Conservation (phyloP, 2,888 invertebrate genomes). For the Nephrocerus scutellatus region DNA sequence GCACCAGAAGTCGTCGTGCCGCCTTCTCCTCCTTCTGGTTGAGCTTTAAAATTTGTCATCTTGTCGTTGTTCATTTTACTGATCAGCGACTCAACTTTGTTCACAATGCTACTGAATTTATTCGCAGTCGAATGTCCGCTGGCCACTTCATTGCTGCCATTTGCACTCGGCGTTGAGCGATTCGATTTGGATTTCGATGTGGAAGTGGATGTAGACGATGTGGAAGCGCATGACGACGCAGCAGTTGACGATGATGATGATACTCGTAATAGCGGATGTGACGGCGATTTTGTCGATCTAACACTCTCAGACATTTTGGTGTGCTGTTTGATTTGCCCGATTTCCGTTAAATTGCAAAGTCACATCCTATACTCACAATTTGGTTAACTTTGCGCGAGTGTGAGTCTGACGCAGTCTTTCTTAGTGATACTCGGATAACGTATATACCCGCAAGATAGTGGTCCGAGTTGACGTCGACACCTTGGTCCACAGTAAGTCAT, state of each 20-base stretch:
- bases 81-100: constrained; percentile 41
- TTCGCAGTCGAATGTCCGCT: constrained; percentile 18
- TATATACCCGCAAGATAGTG: no score
- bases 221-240: no score
- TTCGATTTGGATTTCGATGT: constrained; percentile 13
- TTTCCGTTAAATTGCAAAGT: not conserved
- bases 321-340: not conserved
- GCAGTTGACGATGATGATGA: constrained; percentile 22
- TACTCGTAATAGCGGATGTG: no score
- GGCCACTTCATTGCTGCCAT: constrained; percentile 15
- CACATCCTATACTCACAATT: no score
- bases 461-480: no score
- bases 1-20: constrained; percentile 46
- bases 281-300: constrained; percentile 30
- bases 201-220: no score
- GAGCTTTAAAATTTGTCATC: constrained; percentile 30
- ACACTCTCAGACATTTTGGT: constrained; percentile 40
- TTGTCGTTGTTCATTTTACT: constrained; percentile 41
- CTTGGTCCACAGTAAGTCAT: no score
- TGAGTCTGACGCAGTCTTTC: no score
- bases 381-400: no score
- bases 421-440: no score
- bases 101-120: constrained; percentile 42
- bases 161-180: constrained; percentile 15
- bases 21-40: constrained; percentile 31